Evolutionary conservation across 1,140 invertebrate species (phyloP).

Genomic region (Drosophila fuyamai): DNA sequence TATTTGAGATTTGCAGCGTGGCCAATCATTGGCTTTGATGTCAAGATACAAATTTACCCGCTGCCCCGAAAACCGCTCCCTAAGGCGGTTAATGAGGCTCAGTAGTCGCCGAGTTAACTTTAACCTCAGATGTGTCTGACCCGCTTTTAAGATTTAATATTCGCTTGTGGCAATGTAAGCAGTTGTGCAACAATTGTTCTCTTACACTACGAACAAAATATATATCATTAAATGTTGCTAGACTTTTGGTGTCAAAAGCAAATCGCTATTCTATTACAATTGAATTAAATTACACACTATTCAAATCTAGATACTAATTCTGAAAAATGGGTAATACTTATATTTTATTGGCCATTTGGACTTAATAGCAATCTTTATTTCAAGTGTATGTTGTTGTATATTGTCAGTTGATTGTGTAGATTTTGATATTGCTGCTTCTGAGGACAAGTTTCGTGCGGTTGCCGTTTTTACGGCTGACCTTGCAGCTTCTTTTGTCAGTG

Average conservation of each 20-base stretch:
- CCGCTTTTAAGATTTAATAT: conserved; percentile 42
- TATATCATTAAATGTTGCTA: no score
- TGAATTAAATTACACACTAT: no score
- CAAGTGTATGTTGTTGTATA: conserved; percentile 3
- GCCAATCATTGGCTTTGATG: conserved; percentile 51
- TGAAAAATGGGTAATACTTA: background rate
- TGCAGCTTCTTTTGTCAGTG: conserved; percentile 66
- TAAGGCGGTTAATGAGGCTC: conserved; percentile 25
- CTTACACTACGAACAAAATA: conserved; percentile 8
- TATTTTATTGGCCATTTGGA: background rate
- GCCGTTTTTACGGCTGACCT: conserved; percentile 56
- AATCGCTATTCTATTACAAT: no score
- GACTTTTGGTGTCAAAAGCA: no score
- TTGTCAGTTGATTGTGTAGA: conserved; percentile 30
- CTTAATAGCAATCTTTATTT: background rate
- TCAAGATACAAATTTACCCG: conserved; percentile 44
- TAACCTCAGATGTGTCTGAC: conserved; percentile 48
- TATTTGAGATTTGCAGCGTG: conserved; percentile 8
- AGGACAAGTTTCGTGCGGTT: conserved; percentile 59
- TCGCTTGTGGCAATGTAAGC: conserved; percentile 12
- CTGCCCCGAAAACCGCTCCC: conserved; percentile 24
- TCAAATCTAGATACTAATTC: background rate
- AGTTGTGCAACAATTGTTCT: conserved; percentile 61
- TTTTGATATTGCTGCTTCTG: conserved; percentile 13
- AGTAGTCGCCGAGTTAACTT: conserved; percentile 49